These are phyloP conservation scores for Orthosia cruda DNA, from an alignment of 2,888 invertebrate genomes.

Conservation along the genomic window DNA sequence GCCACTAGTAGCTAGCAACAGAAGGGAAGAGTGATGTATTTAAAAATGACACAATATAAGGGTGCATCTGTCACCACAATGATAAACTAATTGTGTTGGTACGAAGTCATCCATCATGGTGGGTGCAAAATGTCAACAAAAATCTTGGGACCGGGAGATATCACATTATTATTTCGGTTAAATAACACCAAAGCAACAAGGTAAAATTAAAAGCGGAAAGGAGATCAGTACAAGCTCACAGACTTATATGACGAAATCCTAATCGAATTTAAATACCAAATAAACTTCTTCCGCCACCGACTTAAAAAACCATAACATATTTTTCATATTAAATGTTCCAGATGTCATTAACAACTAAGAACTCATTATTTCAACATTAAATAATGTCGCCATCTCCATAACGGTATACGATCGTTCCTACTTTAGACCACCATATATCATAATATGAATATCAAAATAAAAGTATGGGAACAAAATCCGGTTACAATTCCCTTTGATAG, in stretches of 20 bases:
- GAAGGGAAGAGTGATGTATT: neutral
- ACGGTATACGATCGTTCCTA: slow-evolving; percentile 61
- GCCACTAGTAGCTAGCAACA: neutral
- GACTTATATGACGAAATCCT: neutral
- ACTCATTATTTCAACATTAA: slow-evolving; percentile 51
- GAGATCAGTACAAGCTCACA: too few species aligned
- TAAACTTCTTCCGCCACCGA: slow-evolving; percentile 11
- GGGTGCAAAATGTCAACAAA: neutral
- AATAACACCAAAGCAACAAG: too few species aligned
- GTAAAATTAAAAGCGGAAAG: too few species aligned
- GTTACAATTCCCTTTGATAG: slow-evolving; percentile 80
- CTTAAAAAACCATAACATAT: slow-evolving; percentile 22
- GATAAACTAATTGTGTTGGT: neutral
- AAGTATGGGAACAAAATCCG: slow-evolving; percentile 73
- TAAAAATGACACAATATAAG: too few species aligned
- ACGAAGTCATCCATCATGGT: slow-evolving; percentile 7
- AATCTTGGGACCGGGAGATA: neutral
- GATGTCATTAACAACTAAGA: slow-evolving; percentile 48
- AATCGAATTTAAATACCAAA: slow-evolving; percentile 3
- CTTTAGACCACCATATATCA: slow-evolving; percentile 70
- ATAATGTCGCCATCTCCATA: slow-evolving; percentile 46
- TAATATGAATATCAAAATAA: slow-evolving; percentile 74
- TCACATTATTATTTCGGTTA: neutral
- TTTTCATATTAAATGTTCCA: slow-evolving; percentile 36
- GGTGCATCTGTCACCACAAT: neutral